These are phyloP conservation scores for Leucopsar rothschildi DNA, from an alignment of 2,113 vertebrate species.

Conservation along the genomic window DNA sequence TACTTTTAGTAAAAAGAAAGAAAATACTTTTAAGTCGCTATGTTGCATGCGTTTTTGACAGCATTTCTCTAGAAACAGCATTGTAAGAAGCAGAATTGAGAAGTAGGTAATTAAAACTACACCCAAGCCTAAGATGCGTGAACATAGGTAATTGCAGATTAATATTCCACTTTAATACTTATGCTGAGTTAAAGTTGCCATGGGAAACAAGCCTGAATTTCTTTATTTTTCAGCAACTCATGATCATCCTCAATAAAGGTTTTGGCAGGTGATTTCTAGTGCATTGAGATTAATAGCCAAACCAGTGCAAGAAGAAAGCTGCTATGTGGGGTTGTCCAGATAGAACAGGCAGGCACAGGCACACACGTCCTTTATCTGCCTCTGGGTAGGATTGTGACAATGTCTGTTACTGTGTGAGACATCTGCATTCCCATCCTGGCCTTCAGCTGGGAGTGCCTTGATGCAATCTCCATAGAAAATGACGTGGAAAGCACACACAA, in stretches of 20 bases:
- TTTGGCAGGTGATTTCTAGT: constrained; percentile 42
- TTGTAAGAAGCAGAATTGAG: not conserved
- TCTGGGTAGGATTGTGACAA: not conserved
- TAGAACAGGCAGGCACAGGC: not conserved
- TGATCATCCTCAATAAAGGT: not conserved
- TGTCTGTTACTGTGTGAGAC: not conserved
- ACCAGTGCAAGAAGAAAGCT: not conserved
- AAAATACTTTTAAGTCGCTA: not conserved
- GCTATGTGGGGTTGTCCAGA: accelerated
- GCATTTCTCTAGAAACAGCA: not conserved
- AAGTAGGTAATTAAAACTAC: not conserved
- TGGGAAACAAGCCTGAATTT: constrained; percentile 45
- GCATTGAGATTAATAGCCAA: not conserved
- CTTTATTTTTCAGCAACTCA: constrained; percentile 43
- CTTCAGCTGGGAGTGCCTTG: not conserved
- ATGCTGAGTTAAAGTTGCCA: constrained; percentile 31
- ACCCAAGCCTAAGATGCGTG: constrained; percentile 7
- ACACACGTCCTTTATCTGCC: not conserved
- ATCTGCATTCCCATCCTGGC: not conserved
- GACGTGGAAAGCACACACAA: accelerated
- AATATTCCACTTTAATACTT: constrained; percentile 35
- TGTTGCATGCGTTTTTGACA: not conserved
- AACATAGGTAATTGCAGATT: constrained; percentile 46
- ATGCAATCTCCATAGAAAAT: not conserved
- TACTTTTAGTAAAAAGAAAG: not conserved